Conservation (phyloP, 2,888 invertebrate genomes). For the Nycteola revayana region DNA sequence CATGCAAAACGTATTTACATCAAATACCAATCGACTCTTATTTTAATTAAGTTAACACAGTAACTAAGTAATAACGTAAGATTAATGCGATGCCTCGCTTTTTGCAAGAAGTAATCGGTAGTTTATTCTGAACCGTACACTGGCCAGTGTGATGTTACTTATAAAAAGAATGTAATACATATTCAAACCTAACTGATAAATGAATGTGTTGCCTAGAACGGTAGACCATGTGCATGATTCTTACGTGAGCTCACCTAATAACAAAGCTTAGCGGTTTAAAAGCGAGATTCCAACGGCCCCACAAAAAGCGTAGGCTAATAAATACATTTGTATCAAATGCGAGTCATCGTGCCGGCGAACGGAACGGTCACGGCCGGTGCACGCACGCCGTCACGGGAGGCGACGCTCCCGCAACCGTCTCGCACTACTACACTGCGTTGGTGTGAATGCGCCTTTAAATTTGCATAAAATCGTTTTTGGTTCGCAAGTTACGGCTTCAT, state of each 20-base stretch:
- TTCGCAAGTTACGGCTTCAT: slow-evolving; percentile 3
- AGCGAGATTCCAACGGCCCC: slow-evolving; percentile 63
- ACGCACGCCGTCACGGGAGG: slow-evolving; percentile 59
- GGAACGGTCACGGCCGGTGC: slow-evolving; percentile 70
- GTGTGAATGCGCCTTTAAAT: slow-evolving; percentile 69
- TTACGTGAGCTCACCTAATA: slow-evolving; percentile 33
- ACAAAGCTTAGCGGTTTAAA: slow-evolving; percentile 60
- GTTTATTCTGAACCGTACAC: too few relatives aligned
- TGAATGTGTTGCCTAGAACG: too few relatives aligned
- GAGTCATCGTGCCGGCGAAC: slow-evolving; percentile 68
- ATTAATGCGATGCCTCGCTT: too few relatives aligned
- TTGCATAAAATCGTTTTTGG: slow-evolving; percentile 50
- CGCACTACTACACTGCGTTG: slow-evolving; percentile 43
- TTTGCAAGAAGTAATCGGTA: too few relatives aligned
- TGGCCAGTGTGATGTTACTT: too few relatives aligned
- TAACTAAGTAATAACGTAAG: too few relatives aligned
- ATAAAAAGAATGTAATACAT: too few relatives aligned
- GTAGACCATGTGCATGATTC: slow-evolving; percentile 1
- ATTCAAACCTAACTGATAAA: too few relatives aligned
- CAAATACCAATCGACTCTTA: too few relatives aligned
- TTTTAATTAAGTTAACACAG: too few relatives aligned
- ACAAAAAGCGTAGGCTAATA: slow-evolving; percentile 56
- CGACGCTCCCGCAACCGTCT: slow-evolving; percentile 48
- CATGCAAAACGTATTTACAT: too few relatives aligned
- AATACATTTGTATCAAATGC: slow-evolving; percentile 59